Conservation (phyloP, 2,888 invertebrate species). For the Coecobrya sp. region DNA sequence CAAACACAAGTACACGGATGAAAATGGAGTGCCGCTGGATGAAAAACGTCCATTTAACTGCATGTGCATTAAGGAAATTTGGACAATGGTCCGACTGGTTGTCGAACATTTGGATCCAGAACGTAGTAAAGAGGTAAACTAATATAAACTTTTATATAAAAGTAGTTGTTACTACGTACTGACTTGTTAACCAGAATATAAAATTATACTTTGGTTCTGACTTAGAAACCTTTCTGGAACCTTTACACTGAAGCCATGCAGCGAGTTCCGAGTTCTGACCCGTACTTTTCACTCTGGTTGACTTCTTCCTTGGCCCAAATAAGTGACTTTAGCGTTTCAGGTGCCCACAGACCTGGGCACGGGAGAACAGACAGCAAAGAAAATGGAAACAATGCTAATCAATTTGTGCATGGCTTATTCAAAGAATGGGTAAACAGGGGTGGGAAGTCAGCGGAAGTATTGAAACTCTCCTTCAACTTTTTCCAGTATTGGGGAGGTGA, state of each 20-base stretch:
- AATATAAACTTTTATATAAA: not conserved
- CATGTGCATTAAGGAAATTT: conserved; percentile 90
- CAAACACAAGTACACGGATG: conserved; percentile 70
- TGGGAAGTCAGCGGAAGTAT: conserved; percentile 78
- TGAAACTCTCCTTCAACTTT: conserved; percentile 67
- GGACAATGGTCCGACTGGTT: conserved; percentile 89
- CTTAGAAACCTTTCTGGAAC: conserved; percentile 66
- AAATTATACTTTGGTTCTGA: too few relatives aligned
- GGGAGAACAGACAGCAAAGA: not conserved
- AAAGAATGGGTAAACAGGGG: conserved; percentile 78
- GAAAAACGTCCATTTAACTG: conserved; percentile 89
- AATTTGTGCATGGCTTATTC: conserved; percentile 71
- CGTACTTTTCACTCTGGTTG: conserved; percentile 83
- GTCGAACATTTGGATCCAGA: conserved; percentile 87
- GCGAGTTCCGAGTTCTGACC: conserved; percentile 27
- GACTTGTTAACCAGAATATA: too few relatives aligned
- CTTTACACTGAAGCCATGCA: conserved; percentile 44
- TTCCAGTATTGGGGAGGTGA: conserved; percentile 84
- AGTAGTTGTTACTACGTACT: too few relatives aligned
- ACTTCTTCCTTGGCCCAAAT: conserved; percentile 79
- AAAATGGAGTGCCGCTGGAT: conserved; percentile 86
- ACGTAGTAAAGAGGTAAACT: not conserved
- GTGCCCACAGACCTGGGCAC: conserved; percentile 49
- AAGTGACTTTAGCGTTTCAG: conserved; percentile 74
- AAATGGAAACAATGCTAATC: conserved; percentile 72